A percentile compares a stretch with the other conserved stretches of the same genome.
Evolutionary conservation across 2,888 invertebrate species (phyloP).

Genomic region (Seladonia tumulorum): DNA sequence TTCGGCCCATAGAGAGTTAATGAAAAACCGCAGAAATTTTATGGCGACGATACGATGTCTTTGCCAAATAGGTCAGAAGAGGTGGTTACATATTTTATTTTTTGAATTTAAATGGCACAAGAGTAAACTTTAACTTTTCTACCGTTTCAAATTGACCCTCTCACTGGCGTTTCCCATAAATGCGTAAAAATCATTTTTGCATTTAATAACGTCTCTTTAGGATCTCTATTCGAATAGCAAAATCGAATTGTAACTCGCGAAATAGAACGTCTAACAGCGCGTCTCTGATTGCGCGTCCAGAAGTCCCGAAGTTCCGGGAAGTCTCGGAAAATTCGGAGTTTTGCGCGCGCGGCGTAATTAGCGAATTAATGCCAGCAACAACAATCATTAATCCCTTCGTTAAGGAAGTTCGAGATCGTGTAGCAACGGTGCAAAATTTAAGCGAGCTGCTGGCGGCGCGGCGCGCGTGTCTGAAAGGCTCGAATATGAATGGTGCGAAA

Average conservation of each 20-base stretch:
- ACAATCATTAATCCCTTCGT: neutral
- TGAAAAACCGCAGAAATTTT: too few relatives aligned
- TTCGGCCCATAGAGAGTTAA: too few relatives aligned
- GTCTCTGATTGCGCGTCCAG: neutral
- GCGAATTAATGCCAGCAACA: neutral
- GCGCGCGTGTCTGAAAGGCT: neutral
- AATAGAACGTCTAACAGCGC: neutral
- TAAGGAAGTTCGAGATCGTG: neutral
- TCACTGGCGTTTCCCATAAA: too few relatives aligned
- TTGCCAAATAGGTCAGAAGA: too few relatives aligned
- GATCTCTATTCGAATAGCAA: too few relatives aligned
- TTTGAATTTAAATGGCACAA: too few relatives aligned
- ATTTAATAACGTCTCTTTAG: too few relatives aligned
- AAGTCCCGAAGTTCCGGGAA: neutral
- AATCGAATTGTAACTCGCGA: too few relatives aligned
- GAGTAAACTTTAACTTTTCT: neutral
- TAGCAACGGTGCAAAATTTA: neutral
- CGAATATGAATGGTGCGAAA: conserved; percentile 14
- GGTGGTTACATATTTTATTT: too few relatives aligned
- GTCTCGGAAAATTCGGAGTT: neutral
- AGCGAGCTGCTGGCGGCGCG: neutral
- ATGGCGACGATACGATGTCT: too few relatives aligned
- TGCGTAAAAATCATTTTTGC: too few relatives aligned
- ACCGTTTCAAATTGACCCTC: too few relatives aligned
- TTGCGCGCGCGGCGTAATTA: neutral